A percentile compares a stretch with the other conserved stretches of the same genome.
Conservation (phyloP, 1,140 invertebrate species). For the Solenopsis invicta region DNA sequence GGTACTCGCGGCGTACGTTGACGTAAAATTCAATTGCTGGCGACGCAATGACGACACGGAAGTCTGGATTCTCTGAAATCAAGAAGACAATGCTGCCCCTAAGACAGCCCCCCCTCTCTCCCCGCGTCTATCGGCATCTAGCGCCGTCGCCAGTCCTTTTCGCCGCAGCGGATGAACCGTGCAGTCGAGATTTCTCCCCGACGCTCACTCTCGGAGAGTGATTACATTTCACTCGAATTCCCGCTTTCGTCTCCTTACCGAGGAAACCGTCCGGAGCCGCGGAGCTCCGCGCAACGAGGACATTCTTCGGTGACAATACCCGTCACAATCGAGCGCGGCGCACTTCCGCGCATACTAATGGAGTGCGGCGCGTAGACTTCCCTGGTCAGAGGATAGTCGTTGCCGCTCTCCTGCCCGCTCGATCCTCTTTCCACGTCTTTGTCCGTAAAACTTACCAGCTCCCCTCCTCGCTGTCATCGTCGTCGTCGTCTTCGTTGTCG, state of each 20-base stretch:
- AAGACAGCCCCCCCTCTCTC: not conserved
- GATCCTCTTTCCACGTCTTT: conserved; percentile 41
- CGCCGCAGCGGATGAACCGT: conserved; percentile 17
- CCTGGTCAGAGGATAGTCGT: conserved; percentile 70
- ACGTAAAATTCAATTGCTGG: conserved; percentile 6
- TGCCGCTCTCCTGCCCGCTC: not conserved
- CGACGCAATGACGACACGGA: not conserved
- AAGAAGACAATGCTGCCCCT: not conserved
- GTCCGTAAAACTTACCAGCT: conserved; percentile 67
- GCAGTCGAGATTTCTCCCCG: not conserved
- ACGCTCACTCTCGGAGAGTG: conserved; percentile 31
- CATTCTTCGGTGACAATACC: conserved; percentile 81
- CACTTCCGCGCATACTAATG: conserved; percentile 82
- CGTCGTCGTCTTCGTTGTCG: conserved; percentile 15
- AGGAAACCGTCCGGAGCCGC: not conserved
- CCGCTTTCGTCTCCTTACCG: conserved; percentile 26
- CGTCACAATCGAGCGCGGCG: conserved; percentile 79
- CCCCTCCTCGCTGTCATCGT: not conserved
- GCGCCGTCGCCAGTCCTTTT: not conserved
- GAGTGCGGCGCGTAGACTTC: conserved; percentile 70
- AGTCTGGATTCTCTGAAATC: not conserved
- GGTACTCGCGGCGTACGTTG: conserved; percentile 1
- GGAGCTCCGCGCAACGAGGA: conserved; percentile 76
- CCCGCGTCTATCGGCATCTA: not conserved
- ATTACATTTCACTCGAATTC: conserved; percentile 64